Conservation (phyloP, 2,113 vertebrate genomes). For the Lepisosteus oculatus region DNA sequence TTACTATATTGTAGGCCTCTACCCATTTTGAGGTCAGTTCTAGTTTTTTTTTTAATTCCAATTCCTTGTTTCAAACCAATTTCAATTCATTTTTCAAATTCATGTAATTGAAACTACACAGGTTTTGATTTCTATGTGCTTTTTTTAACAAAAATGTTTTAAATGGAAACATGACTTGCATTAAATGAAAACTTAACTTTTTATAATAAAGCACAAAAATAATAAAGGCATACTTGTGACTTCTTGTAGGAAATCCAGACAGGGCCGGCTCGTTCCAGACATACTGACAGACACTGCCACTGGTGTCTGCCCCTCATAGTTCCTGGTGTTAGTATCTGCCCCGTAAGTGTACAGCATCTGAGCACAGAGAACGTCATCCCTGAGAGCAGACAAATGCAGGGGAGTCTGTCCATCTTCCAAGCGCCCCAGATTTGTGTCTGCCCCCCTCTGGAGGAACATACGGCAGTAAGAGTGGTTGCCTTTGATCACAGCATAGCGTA, state of each 20-base stretch:
- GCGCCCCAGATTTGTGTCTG: constrained; percentile 93
- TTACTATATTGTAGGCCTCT: too few species aligned
- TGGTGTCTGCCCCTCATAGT: constrained; percentile 96
- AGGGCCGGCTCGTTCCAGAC: constrained; percentile 89
- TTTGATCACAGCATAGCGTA: constrained; percentile 96
- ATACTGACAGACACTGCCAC: constrained; percentile 91
- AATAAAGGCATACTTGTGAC: constrained; percentile 84
- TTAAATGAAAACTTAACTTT: too few species aligned
- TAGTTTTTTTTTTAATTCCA: too few species aligned
- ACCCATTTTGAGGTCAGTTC: too few species aligned
- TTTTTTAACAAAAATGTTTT: too few species aligned
- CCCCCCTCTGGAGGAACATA: constrained; percentile 96
- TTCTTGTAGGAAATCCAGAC: constrained; percentile 96
- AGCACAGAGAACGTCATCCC: constrained; percentile 90
- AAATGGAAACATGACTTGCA: too few species aligned
- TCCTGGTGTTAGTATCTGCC: constrained; percentile 91
- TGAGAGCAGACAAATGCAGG: constrained; percentile 92
- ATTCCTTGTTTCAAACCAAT: too few species aligned
- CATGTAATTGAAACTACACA: too few species aligned
- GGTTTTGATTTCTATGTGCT: too few species aligned
- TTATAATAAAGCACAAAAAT: not conserved
- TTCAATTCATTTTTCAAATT: too few species aligned
- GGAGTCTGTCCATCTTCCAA: constrained; percentile 95
- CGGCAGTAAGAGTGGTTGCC: constrained; percentile 97
- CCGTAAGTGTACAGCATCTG: constrained; percentile 94